Conservation (phyloP, 2,888 invertebrate genomes). For the Eupithecia tripunctaria region DNA sequence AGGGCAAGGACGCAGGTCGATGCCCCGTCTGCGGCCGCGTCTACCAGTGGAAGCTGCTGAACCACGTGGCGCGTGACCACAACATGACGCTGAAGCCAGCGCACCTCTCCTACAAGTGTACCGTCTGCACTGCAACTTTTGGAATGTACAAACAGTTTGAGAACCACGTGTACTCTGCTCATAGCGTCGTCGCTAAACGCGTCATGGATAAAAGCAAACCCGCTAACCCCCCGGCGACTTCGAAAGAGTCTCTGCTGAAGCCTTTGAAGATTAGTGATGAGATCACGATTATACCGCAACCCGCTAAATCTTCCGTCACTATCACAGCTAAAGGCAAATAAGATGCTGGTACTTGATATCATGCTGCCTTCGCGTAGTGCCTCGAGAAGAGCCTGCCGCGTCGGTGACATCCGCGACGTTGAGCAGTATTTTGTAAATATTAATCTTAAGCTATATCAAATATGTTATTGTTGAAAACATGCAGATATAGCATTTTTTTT, state of each 20-base stretch:
- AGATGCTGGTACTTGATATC: slow-evolving; percentile 59
- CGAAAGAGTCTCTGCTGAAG: slow-evolving; percentile 88
- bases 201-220: slow-evolving; percentile 89
- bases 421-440: slow-evolving; percentile 81
- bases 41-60: slow-evolving; percentile 91
- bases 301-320: slow-evolving; percentile 84
- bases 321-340: slow-evolving; percentile 81
- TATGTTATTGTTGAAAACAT: slow-evolving; percentile 62
- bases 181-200: slow-evolving; percentile 95
- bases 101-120: slow-evolving; percentile 97
- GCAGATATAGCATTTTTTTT: slow-evolving; percentile 66
- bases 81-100: slow-evolving; percentile 97
- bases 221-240: slow-evolving; percentile 56
- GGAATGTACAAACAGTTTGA: slow-evolving; percentile 98
- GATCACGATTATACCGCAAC: slow-evolving; percentile 96
- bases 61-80: slow-evolving; percentile 96
- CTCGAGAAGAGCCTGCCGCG: slow-evolving; percentile 45
- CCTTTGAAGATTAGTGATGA: slow-evolving; percentile 95
- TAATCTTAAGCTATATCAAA: slow-evolving; percentile 65
- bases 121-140: slow-evolving; percentile 97
- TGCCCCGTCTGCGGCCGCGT: slow-evolving; percentile 98
- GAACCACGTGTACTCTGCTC: slow-evolving; percentile 97
- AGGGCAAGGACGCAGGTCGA: slow-evolving; percentile 96
- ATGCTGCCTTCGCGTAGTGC: slow-evolving; percentile 45
- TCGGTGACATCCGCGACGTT: slow-evolving; percentile 56